phyloP scores from a whole-genome alignment of 2,113 vertebrate species.

The Oreochromis spilurus region DNA sequence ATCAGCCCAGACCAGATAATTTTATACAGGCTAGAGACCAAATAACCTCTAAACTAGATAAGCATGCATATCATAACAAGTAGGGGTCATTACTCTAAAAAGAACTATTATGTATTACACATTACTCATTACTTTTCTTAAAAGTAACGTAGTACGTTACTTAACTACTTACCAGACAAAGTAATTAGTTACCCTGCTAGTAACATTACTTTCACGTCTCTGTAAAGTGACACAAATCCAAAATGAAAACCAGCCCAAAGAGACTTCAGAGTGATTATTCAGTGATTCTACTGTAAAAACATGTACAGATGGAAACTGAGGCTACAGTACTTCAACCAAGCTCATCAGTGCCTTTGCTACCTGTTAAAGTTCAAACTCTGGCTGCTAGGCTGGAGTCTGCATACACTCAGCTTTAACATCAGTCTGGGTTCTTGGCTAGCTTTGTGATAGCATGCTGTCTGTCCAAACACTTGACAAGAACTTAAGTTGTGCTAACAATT shows the following conservation, averaged over 20 bases:
- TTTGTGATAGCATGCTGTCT: neutral
- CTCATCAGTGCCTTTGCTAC: neutral
- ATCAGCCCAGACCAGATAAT: neutral
- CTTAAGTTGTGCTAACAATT: neutral
- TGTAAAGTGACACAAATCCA: neutral
- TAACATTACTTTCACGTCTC: accelerated
- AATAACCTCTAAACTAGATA: neutral
- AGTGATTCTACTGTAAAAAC: neutral
- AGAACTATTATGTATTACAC: neutral
- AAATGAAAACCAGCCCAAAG: neutral
- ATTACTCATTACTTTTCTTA: neutral
- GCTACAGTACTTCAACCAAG: neutral
- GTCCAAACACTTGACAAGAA: neutral
- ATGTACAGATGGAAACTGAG: neutral
- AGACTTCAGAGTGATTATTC: neutral
- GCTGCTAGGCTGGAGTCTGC: neutral
- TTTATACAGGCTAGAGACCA: neutral
- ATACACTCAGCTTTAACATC: neutral
- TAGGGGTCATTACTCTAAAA: neutral
- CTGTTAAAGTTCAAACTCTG: neutral
- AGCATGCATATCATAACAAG: neutral
- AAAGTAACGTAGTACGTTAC: neutral
- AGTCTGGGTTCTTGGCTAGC: neutral
- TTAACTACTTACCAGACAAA: neutral
- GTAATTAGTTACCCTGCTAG: neutral